Percentiles rank a stretch among this genome's conserved stretches.
Conservation (phyloP, 2,113 vertebrate species). For the Barbus barbus region DNA sequence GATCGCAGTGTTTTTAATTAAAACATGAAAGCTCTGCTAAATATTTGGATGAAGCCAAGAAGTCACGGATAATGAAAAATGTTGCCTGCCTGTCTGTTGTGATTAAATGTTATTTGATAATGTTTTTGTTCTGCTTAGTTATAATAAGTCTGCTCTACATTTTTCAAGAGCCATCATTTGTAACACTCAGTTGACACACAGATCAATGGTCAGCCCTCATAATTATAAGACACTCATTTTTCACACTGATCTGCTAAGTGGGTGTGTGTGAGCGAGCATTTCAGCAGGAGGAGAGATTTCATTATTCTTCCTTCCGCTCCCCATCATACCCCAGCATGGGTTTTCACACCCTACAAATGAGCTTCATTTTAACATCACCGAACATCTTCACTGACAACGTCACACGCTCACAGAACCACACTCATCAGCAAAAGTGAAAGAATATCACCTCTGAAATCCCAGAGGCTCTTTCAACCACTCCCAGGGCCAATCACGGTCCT, state of each 20-base stretch:
- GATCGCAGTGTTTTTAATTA: background rate
- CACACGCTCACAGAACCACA: background rate
- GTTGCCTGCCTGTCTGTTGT: background rate
- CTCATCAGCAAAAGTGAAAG: constrained; percentile 13
- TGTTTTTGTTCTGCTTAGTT: background rate
- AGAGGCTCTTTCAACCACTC: background rate
- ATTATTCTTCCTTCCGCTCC: constrained; percentile 19
- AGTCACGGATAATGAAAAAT: background rate
- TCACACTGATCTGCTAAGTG: constrained; percentile 30
- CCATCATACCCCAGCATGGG: background rate
- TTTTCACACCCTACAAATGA: constrained; percentile 21
- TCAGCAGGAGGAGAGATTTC: constrained; percentile 8
- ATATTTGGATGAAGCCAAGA: background rate
- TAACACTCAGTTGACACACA: constrained; percentile 10
- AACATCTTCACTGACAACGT: background rate
- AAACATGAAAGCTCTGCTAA: background rate
- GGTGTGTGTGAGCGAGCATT: background rate
- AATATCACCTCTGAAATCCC: background rate
- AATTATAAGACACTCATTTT: constrained; percentile 6
- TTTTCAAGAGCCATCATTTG: background rate
- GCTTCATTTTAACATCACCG: constrained; percentile 26
- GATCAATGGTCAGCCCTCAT: constrained; percentile 33
- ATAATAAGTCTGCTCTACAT: background rate
- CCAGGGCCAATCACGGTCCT: background rate
- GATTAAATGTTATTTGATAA: background rate